Base-by-base conservation (phyloP, 2,888 invertebrate species). In the Leptinotarsa rubiginosa region DNA sequence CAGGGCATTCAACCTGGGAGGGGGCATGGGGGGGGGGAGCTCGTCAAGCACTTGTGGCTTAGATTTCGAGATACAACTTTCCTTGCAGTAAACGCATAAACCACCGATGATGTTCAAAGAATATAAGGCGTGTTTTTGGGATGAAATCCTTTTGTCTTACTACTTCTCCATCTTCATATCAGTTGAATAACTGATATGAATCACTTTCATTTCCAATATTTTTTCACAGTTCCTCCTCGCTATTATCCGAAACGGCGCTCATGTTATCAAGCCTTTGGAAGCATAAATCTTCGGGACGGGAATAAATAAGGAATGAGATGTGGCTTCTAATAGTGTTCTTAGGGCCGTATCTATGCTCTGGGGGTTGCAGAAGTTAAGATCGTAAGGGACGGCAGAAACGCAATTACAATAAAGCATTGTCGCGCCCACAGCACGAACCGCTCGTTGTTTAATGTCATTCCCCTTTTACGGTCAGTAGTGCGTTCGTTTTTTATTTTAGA, bases 381-480 rank as follows among this genome's bases (percentile, higher is more conserved):
- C 81, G 83, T 84, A 83, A 83, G 83, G 83, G 83, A 83, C 81
- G 80, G 82, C 78, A 82, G 83, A 85, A 85, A 86, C 83, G 83
- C 85, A 86, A 85, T 86, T 86, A 85, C 85, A 84, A 85, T 86
- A 86, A 86, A 86, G 81, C 83, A 84, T 85, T 84, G 84, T 84
- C 84, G 82, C 83, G 79, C 78, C 80, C 69, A 79, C 79, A 80
- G 75, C 80, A 80, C 82, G 76, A 78, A 82, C 82, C 82, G 80
- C 82, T 79, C 80, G 81, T 84, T 82, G 85, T 85, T 85, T 85
- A 86, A 84, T 85, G 85, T 83, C 85, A 85, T 85, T 86, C 84
- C 69, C 65, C 22, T 69, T 74, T 47, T 70, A 20, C 22, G 62
- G 31, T 62, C 62, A 62, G 31, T 62, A 25, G 25, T 62, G n/a